Base-by-base conservation (phyloP, 1,140 invertebrate species). In the Drosophila varians region DNA sequence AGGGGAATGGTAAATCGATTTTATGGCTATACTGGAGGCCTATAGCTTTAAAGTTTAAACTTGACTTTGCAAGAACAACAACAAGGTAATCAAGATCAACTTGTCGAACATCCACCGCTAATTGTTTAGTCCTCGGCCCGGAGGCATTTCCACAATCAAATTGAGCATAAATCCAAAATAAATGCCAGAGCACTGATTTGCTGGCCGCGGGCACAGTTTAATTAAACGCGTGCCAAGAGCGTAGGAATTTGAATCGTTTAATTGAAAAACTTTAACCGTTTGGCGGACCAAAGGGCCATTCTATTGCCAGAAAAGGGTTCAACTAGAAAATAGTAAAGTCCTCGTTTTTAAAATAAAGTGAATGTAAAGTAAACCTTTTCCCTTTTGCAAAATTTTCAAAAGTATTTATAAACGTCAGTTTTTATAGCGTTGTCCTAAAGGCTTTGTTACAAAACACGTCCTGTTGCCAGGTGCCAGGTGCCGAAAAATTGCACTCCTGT, bases 81-180 rank as follows among this genome's bases (percentile, higher is more conserved):
- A 49, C 43, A 58, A 52, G 47, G 16, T 49, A 28, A 55, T 66
- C 34, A 53, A 31, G 8, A 40, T 61, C 31, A 51, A 64, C 16
- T 64, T 28, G 28, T 40, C n/a, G 54, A 26, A 60, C 42, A 21
- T 3, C 28, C 54, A 60, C 18, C 16, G 54, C 21, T 64, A 64
- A 64, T 64, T 47, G 60, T 46, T 61, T 18, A 28, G 56, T 16
- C 16, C 34, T 38, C 8, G 28, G 16, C 68, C 68, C 28, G 11
- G 2, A 58, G 76, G 68, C 80, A 80, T 75, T 86, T 76, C 31
- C 45, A 43, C 51, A 86, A 86, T 86, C 62, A 73, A 76, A 84
- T 86, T 86, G 79, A 84, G 80, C 79, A 86, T 86, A 79, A 79
- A 84, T 86, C 66, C 51, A 31, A 84, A 84, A 73, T 54, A 75